Conservation (phyloP, 1,140 invertebrate species). For the Bombus turneri region DNA sequence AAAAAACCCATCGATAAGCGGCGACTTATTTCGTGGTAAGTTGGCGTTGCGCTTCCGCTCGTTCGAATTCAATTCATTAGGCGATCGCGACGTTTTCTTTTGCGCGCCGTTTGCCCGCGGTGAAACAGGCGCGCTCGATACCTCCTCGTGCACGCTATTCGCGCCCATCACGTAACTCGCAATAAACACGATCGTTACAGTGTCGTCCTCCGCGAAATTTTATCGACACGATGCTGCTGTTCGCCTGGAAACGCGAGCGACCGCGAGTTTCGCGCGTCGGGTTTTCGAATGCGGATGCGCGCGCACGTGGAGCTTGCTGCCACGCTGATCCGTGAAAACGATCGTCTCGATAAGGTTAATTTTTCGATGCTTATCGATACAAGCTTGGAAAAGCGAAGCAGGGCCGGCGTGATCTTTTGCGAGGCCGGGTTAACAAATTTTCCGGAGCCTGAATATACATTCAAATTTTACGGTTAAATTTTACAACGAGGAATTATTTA, state of each 20-base stretch:
- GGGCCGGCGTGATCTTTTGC: too few species aligned
- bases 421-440: too few species aligned
- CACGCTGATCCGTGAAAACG: neutral
- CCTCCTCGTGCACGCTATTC: neutral
- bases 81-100: constrained; percentile 46
- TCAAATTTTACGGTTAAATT: too few species aligned
- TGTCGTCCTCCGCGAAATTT: constrained; percentile 6
- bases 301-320: neutral
- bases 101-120: neutral
- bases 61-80: constrained; percentile 59
- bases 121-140: neutral
- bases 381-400: neutral
- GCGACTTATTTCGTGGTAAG: constrained; percentile 40
- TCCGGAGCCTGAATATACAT: too few species aligned
- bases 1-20: neutral
- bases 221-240: neutral
- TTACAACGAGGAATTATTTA: too few species aligned
- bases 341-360: neutral
- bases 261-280: neutral
- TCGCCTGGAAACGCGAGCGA: neutral
- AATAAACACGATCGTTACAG: constrained; percentile 11
- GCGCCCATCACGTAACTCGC: neutral
- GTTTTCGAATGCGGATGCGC: neutral
- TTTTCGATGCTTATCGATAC: neutral
- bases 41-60: constrained; percentile 30